Base-by-base conservation (phyloP, 1,140 invertebrate genomes). In the Drosophila carrolli region DNA sequence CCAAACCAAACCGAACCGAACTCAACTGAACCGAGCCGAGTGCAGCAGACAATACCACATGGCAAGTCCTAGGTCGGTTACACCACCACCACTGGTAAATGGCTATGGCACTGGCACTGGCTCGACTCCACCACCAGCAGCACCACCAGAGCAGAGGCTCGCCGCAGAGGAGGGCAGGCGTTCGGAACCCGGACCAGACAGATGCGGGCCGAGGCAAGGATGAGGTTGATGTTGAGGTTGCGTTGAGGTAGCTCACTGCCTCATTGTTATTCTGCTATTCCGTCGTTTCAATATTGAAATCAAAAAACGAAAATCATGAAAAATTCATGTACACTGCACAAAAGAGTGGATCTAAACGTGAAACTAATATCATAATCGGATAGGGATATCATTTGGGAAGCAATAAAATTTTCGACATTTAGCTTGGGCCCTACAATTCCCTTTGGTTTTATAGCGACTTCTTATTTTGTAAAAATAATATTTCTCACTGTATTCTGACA, bases 41-140 rank as follows among this genome's bases (percentile, higher is more conserved):
- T 47, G 65, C 59, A 68, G 84, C 82, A 90, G 79, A 90, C 88
- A 90, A 90, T 88, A 83, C 68, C 77, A 80, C 78, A 83, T 91
- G 88, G 83, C 80, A 90, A 90, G 88, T 91, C 88, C 88, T 91
- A 90, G 88, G 88, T 90, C 88, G 88, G 88, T 90, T 90, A 90
- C 88, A 88, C 70, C 74, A 81, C 59, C 61, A 65, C 37, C 54
- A 40, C 27, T 37, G 58, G 27, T 9, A 43, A 29, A 29, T 48
- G 46, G 46, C 13, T 27, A 48, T 23, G 19, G 10, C 6, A 11
- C 5, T 51, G 48, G 44, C 65, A 77, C 59, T 61, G 60, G 57
- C 37, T 57, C 57, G n/a, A 55, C 65, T 47, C 48, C 29, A 55
- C 63, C 60, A 61, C 48, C 51, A 62, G 23, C 59, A 9, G 13